phyloP scores from a whole-genome alignment of 1,140 invertebrate genomes.

The Caenorhabditis briggsae region DNA sequence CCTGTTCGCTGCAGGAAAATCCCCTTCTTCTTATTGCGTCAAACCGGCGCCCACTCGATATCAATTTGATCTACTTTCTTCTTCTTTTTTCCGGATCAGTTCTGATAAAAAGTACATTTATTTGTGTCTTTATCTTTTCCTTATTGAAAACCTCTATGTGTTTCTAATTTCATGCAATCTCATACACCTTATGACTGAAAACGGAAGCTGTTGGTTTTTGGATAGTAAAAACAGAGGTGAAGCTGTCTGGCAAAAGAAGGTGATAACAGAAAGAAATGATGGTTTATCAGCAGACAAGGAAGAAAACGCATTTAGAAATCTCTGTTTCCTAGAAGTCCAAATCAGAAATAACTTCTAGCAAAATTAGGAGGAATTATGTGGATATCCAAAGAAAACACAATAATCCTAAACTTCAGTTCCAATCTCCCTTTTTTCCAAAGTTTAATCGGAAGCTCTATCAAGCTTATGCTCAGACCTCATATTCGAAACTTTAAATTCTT shows the following conservation, averaged over 20 bases:
- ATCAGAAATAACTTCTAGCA: not conserved
- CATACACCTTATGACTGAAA: slow-evolving; percentile 6
- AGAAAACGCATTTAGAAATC: not conserved
- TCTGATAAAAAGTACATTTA: slow-evolving; percentile 21
- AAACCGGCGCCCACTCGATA: slow-evolving; percentile 13
- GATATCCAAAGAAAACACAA: too few species aligned
- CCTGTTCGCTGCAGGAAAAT: slow-evolving; percentile 19
- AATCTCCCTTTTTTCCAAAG: not conserved
- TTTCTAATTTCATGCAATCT: not conserved
- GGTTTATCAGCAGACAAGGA: not conserved
- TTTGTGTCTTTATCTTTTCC: not conserved
- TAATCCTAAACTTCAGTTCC: too few species aligned
- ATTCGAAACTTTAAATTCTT: not conserved
- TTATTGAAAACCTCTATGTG: not conserved
- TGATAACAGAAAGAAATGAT: not conserved
- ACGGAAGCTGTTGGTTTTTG: not conserved
- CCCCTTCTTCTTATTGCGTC: slow-evolving; percentile 32
- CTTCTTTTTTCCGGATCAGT: slow-evolving; percentile 11
- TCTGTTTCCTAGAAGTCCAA: not conserved
- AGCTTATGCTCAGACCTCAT: not conserved
- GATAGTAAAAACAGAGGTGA: not conserved
- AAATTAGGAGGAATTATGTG: too few species aligned
- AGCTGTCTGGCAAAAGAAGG: slow-evolving; percentile 37
- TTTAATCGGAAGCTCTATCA: not conserved
- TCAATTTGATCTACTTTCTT: slow-evolving; percentile 28